phyloP scores from a whole-genome alignment of 2,888 invertebrate species.

The Ligdia adustata region DNA sequence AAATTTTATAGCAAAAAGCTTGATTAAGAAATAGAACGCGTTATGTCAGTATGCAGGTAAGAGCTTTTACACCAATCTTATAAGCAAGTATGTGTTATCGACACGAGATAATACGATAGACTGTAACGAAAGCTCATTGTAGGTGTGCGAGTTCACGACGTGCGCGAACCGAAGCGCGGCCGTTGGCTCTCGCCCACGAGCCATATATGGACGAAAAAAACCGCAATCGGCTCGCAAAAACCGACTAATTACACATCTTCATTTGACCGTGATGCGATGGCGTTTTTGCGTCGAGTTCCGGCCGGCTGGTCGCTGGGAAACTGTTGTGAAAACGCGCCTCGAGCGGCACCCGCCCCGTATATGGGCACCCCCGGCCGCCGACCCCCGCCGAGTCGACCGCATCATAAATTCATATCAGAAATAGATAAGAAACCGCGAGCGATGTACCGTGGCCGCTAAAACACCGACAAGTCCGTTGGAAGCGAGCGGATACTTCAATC shows the following conservation, averaged over 20 bases:
- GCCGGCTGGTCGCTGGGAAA: constrained; percentile 66
- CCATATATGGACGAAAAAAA: constrained; percentile 67
- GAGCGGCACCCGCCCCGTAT: constrained; percentile 41
- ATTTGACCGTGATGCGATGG: constrained; percentile 77
- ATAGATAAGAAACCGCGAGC: constrained; percentile 23
- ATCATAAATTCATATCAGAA: constrained; percentile 20
- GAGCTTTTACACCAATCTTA: constrained; percentile 39
- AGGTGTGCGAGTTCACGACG: constrained; percentile 45
- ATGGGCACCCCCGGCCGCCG: constrained; percentile 38
- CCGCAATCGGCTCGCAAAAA: constrained; percentile 65
- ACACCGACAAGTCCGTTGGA: constrained; percentile 9
- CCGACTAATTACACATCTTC: constrained; percentile 78
- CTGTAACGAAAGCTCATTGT: constrained; percentile 51
- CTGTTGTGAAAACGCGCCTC: constrained; percentile 53
- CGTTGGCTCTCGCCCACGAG: constrained; percentile 61
- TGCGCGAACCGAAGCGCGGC: constrained; percentile 63
- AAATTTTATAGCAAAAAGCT: too few relatives aligned
- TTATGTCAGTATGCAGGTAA: neutral
- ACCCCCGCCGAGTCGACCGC: constrained; percentile 30
- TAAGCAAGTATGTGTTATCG: constrained; percentile 34
- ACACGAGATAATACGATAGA: constrained; percentile 51
- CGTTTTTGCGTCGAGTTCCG: constrained; percentile 69
- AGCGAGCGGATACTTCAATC: constrained; percentile 2
- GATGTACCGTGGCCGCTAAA: constrained; percentile 14
- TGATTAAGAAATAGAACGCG: neutral